phyloP scores from a whole-genome alignment of 2,888 invertebrate species.

The Noctua fimbriata region DNA sequence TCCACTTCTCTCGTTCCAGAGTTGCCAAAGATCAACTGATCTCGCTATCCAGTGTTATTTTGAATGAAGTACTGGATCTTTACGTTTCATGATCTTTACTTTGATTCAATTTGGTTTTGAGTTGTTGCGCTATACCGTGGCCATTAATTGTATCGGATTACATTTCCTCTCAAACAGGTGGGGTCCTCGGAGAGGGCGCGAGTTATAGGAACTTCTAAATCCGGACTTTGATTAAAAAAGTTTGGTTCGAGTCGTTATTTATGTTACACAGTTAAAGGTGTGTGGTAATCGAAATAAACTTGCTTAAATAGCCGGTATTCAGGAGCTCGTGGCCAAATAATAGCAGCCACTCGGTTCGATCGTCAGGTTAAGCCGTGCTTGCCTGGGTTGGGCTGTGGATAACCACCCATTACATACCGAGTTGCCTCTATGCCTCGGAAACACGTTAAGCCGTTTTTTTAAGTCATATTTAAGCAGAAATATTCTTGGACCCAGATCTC shows the following conservation, averaged over 20 bases:
- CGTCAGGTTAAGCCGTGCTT: too few species aligned
- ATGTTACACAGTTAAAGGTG: not conserved
- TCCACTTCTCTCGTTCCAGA: not conserved
- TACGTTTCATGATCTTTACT: not conserved
- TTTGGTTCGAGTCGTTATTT: not conserved
- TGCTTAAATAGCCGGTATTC: not conserved
- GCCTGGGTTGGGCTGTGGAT: too few species aligned
- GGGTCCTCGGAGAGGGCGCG: too few species aligned
- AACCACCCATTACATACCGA: too few species aligned
- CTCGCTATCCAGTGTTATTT: not conserved
- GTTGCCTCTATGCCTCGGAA: too few species aligned
- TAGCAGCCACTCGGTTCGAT: too few species aligned
- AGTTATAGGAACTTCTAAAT: conserved; percentile 5
- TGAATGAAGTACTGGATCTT: not conserved
- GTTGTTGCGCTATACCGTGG: not conserved
- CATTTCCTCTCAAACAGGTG: not conserved
- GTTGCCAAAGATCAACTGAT: not conserved
- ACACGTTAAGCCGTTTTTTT: too few species aligned
- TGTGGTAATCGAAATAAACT: not conserved
- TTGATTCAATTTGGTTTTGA: not conserved
- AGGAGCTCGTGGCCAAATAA: too few species aligned
- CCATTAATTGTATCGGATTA: not conserved
- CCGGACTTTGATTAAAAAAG: conserved; percentile 20
- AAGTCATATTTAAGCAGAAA: too few species aligned
- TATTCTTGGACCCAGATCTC: not conserved